A percentile compares a stretch with the other conserved stretches of the same genome.
Evolutionary conservation across 2,888 invertebrate species (phyloP).

Genomic region (Heliconius sara): DNA sequence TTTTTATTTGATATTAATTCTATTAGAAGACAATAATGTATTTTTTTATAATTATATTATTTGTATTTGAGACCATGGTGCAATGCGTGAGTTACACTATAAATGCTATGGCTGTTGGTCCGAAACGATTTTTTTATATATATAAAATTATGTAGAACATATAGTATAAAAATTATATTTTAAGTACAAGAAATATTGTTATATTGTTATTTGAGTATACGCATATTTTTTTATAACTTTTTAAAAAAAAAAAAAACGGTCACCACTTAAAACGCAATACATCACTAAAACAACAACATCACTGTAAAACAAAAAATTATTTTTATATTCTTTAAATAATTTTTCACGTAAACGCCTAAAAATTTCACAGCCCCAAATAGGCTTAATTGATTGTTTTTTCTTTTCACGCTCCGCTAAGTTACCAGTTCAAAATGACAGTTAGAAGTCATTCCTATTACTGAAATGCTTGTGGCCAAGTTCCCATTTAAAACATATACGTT

Average conservation of each 20-base stretch:
- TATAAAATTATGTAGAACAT: too few relatives aligned
- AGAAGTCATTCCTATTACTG: neutral
- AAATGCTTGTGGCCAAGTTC: neutral
- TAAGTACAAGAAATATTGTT: too few relatives aligned
- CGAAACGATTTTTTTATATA: neutral
- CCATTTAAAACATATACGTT: neutral
- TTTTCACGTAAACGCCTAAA: neutral
- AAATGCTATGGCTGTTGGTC: neutral
- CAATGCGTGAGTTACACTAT: too few relatives aligned
- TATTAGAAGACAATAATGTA: neutral
- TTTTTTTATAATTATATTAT: too few relatives aligned
- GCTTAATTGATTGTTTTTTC: neutral
- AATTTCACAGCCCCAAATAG: conserved; percentile 12
- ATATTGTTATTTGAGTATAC: too few relatives aligned
- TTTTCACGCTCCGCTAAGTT: neutral
- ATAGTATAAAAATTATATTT: too few relatives aligned
- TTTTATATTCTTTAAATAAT: neutral
- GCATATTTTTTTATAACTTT: neutral
- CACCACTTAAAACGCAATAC: too few relatives aligned
- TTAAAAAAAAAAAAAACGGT: neutral
- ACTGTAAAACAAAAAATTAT: neutral
- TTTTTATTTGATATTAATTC: neutral
- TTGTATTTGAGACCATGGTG: too few relatives aligned
- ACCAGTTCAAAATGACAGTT: neutral
- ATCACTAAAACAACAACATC: neutral